Base-by-base conservation (phyloP, 2,113 vertebrate species). In the Nothoprocta pentlandii region DNA sequence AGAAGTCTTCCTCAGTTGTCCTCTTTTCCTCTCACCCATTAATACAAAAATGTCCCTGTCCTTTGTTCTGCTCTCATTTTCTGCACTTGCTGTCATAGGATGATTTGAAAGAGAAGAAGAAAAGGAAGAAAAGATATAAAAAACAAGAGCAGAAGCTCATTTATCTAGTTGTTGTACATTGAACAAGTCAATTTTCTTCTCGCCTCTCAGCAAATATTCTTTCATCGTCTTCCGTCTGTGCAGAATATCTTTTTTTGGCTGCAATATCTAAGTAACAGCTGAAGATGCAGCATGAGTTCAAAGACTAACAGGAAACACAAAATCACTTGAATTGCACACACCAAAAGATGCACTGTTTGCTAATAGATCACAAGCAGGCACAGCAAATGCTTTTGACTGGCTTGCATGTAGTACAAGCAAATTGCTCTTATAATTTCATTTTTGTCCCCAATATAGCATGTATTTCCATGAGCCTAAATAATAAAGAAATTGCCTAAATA, bases 181-280 rank as follows among this genome's bases (percentile, higher is more conserved):
- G 44, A 85, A 56, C 44, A 51, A 96, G 49, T 84, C 58, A 30
- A 87, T 95, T 98, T 97, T 96, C 68, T 91, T 94, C 42, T 93
- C 92, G 59, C 67, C 66, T 96, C 91, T 71, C 32, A 39, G 80
- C 25, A 91, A 95, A 74, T 42, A 47, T 41, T 89, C 81, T 89
- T 84, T 87, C 54, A 85, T 85, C 26, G 56, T 34, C 17, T 79
- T 96, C 41, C 47, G 80, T 75, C 20, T n/a, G 14, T 9, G 32
- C 34, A 95, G 83, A 93, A 58, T 7, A 49, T 88, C 69, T 86
- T 15, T 71, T 90, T 90, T 90, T 95, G 83, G 34, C 47, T 89
- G 47, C 34, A 78, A 64, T 79, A 81, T 91, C 51, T 83, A 63
- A 47, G 28, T 49, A 96, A 96, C 77, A 96, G 91, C 89, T 96